Conservation (phyloP, 2,113 vertebrate genomes). For the Actinemys pallida region DNA sequence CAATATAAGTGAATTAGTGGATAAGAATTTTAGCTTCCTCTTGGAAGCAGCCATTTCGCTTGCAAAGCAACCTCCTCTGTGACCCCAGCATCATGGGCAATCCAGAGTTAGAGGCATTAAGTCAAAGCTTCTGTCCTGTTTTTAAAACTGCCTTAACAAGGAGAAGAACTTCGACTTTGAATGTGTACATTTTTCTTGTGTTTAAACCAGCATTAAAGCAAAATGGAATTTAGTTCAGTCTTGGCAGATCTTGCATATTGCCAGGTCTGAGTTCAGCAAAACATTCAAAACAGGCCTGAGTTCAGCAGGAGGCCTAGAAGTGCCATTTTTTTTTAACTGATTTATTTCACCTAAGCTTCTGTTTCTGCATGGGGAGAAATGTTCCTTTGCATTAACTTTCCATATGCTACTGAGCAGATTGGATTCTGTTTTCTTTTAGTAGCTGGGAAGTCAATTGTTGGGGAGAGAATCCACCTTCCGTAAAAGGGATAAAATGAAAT, state of each 20-base stretch:
- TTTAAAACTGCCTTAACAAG: neutral
- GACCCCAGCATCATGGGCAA: neutral
- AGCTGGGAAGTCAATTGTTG: neutral
- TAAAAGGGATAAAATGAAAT: neutral
- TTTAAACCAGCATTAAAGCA: neutral
- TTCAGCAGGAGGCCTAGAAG: neutral
- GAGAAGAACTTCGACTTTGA: neutral
- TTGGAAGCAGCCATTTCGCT: neutral
- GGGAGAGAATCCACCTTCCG: neutral
- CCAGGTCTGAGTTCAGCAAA: neutral
- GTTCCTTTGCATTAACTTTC: slow-evolving; percentile 6
- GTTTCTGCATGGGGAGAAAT: slow-evolving; percentile 1
- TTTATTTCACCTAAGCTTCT: neutral
- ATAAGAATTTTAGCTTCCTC: neutral
- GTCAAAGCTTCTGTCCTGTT: neutral
- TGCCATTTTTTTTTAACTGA: neutral
- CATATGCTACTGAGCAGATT: neutral
- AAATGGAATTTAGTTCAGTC: neutral
- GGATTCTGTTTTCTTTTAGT: slow-evolving; percentile 18
- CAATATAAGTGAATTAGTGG: fast-evolving
- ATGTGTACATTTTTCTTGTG: neutral
- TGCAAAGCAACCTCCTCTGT: neutral
- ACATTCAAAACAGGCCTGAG: neutral
- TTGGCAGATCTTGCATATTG: neutral
- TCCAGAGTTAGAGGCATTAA: neutral